phyloP scores from a whole-genome alignment of 2,888 invertebrate genomes.

The Criorhina ranunculi region DNA sequence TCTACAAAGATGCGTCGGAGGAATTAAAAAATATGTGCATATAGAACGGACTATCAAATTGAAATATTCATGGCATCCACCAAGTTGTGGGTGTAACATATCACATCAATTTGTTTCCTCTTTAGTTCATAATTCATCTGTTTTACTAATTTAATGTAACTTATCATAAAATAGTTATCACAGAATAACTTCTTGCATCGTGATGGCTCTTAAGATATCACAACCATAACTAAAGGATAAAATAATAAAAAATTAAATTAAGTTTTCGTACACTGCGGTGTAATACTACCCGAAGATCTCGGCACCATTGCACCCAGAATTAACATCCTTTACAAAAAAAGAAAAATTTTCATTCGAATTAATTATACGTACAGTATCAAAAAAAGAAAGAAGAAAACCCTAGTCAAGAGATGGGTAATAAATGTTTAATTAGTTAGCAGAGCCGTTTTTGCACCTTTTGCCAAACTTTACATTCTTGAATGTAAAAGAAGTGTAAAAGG shows the following conservation, averaged over 20 bases:
- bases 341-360: conserved; percentile 66
- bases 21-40: no score
- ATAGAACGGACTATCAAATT: no score
- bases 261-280: conserved; percentile 51
- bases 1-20: no score
- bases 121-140: neutral
- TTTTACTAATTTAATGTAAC: neutral
- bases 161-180: conserved; percentile 4
- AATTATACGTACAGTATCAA: conserved; percentile 61
- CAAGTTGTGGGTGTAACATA: neutral
- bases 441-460: conserved; percentile 63
- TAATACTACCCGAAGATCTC: conserved; percentile 3
- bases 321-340: conserved; percentile 42
- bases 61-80: no score
- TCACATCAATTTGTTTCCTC: neutral
- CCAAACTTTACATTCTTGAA: conserved; percentile 46
- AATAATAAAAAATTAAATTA: conserved; percentile 74
- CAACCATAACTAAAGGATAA: conserved; percentile 35
- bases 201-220: conserved; percentile 13
- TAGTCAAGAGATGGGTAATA: conserved; percentile 55
- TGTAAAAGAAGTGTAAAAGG: conserved; percentile 37
- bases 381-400: conserved; percentile 14
- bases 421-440: conserved; percentile 73
- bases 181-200: conserved; percentile 5
- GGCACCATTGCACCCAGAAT: conserved; percentile 19